Conservation (phyloP, 2,888 invertebrate species). For the Synanthedon vespiformis region DNA sequence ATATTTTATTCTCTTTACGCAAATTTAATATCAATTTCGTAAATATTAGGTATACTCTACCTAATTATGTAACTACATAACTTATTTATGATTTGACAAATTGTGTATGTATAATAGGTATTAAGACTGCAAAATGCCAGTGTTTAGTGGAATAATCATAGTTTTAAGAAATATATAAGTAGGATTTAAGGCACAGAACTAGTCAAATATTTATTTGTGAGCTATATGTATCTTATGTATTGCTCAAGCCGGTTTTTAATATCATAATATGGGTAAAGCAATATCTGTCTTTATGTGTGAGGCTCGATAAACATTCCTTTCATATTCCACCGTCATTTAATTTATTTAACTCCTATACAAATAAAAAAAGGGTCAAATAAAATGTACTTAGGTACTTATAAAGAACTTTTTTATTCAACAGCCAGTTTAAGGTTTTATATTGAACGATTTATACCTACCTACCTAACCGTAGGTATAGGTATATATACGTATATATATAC, state of each 20-base stretch:
- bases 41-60: too few species aligned
- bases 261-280: not conserved
- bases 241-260: conserved; percentile 29
- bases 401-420: too few species aligned
- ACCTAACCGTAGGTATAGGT: too few species aligned
- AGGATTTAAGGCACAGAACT: conserved; percentile 51
- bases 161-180: conserved; percentile 28
- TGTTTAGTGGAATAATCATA: conserved; percentile 47
- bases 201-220: conserved; percentile 54
- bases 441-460: too few species aligned
- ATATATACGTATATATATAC: too few species aligned
- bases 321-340: conserved; percentile 12
- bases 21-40: too few species aligned
- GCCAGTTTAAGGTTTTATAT: too few species aligned
- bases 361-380: too few species aligned
- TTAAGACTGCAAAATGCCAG: conserved; percentile 62
- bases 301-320: conserved; percentile 15
- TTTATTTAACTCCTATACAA: too few species aligned
- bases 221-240: conserved; percentile 34
- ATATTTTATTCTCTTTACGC: too few species aligned
- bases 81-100: conserved; percentile 3
- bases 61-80: too few species aligned
- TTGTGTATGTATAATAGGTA: conserved; percentile 21
- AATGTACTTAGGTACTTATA: too few species aligned
- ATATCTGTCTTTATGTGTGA: conserved; percentile 1